phyloP scores from a whole-genome alignment of 2,888 invertebrate species.

The Acanthosepion esculentum region DNA sequence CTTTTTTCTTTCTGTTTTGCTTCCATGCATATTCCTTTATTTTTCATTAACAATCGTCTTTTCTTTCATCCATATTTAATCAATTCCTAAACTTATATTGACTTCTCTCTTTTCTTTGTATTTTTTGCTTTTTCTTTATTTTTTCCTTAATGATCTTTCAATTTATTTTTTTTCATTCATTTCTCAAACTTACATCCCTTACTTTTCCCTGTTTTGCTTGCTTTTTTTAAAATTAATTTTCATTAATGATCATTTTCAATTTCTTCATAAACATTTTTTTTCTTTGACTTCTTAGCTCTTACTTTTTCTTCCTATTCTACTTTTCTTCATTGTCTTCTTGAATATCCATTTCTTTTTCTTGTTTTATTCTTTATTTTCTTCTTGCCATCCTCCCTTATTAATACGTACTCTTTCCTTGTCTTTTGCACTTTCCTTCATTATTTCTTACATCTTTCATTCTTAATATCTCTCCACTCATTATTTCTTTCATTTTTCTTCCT shows the following conservation, averaged over 20 bases:
- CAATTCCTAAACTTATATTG: background rate
- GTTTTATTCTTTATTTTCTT: background rate
- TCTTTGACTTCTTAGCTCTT: background rate
- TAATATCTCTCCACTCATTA: background rate
- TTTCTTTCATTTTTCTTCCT: background rate
- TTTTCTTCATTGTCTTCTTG: background rate
- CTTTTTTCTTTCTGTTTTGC: background rate
- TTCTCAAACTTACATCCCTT: background rate
- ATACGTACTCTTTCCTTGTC: background rate
- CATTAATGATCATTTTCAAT: too few relatives aligned
- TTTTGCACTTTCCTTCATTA: background rate
- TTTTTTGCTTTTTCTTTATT: background rate
- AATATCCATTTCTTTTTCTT: background rate
- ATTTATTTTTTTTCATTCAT: background rate
- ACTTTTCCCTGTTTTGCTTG: background rate
- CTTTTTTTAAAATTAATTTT: too few relatives aligned
- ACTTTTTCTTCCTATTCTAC: background rate
- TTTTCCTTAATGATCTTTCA: background rate
- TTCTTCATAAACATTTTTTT: background rate
- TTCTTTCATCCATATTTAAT: background rate
- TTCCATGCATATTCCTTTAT: background rate
- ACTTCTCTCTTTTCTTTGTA: background rate
- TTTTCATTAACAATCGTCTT: background rate
- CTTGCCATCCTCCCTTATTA: background rate
- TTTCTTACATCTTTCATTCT: background rate